Percentiles rank a stretch among this genome's conserved stretches.
These are phyloP conservation scores for Diarsia rubi DNA, from an alignment of 2,888 invertebrate genomes.

Conservation along the genomic window DNA sequence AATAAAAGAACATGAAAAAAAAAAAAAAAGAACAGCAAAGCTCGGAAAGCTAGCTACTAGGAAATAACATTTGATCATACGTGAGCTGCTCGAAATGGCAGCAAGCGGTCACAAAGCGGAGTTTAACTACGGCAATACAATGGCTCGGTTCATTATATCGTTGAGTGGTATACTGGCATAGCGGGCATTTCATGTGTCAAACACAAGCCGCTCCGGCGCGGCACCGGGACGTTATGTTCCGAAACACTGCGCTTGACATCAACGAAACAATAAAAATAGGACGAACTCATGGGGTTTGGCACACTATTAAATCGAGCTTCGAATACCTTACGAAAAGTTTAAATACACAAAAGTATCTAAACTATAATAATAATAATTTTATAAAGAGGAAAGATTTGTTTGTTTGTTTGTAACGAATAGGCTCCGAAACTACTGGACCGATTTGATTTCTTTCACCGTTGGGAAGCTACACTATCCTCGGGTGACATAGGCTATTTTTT, in stretches of 20 bases:
- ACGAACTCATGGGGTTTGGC: background rate
- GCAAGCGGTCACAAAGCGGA: slow-evolving; percentile 30
- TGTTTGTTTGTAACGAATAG: too few species aligned
- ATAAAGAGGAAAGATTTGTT: too few species aligned
- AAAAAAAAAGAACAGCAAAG: background rate
- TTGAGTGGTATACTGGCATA: slow-evolving; percentile 16
- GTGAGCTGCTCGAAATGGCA: slow-evolving; percentile 15
- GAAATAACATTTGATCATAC: slow-evolving; percentile 9
- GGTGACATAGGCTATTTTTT: too few species aligned
- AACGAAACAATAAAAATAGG: slow-evolving; percentile 7
- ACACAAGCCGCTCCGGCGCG: slow-evolving; percentile 38
- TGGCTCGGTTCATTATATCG: slow-evolving; percentile 33
- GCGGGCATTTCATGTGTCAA: slow-evolving; percentile 50
- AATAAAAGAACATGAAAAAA: background rate
- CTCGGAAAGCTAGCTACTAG: background rate
- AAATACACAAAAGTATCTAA: too few species aligned
- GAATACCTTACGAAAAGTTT: background rate
- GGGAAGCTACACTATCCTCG: too few species aligned
- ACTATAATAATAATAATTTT: too few species aligned
- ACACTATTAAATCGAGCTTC: background rate
- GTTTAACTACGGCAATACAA: slow-evolving; percentile 30
- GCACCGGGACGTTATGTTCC: slow-evolving; percentile 2
- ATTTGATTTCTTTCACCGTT: too few species aligned
- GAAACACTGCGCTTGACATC: slow-evolving; percentile 7
- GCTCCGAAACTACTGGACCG: too few species aligned